Evolutionary conservation across 2,797 vertebrate genomes (phyloP), one percentile per base, ranked within the genome.

Genomic region (Alectoris magna): DNA sequence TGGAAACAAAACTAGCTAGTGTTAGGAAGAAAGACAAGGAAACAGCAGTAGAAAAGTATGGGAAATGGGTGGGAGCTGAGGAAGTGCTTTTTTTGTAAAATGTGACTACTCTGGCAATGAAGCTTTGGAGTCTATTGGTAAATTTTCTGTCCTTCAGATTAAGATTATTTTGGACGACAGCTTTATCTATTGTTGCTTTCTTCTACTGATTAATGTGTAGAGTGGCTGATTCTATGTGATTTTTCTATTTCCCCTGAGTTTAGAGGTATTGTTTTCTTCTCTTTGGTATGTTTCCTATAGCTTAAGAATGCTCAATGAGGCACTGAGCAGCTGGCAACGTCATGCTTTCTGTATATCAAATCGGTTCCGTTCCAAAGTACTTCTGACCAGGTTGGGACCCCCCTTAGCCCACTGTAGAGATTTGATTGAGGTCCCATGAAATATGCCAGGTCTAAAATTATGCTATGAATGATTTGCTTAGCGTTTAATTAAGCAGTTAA

Each of bases 11-110:
- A 43, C 48, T 56, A 60, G 19, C 62, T 64, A 10, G 44, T 71
- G 17, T 43, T 16, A 36, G 59, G 56, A n/a, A 0, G 0, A 49
- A 78, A 84, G 83, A 62, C 29, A 27, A 71, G 87, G 75, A 93
- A 39, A 29, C 36, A 48, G 41, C 13, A 34, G 6, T n/a, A 60
- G 53, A 73, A 24, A 46, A 43, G 22, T 63, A 9, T 68, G 49
- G 81, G 84, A 94, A 95, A 56, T 80, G n/a, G 13, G 44, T 93
- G 56, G 71, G 74, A 88, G 48, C 34, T 76, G 43, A 87, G 60
- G 74, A 88, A 95, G 66, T 4, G 1, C 4, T 6, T 49, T 91
- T 82, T 88, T 91, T 60, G 29, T 78, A 73, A 78, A 84, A 75
- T 24, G 15, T 74, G 48, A 24, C 12, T 49, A 70, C 63, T 60